Evolutionary conservation across 2,113 vertebrate genomes (phyloP), one percentile per base, ranked within the genome.

Genomic region (Hoplias malabaricus): DNA sequence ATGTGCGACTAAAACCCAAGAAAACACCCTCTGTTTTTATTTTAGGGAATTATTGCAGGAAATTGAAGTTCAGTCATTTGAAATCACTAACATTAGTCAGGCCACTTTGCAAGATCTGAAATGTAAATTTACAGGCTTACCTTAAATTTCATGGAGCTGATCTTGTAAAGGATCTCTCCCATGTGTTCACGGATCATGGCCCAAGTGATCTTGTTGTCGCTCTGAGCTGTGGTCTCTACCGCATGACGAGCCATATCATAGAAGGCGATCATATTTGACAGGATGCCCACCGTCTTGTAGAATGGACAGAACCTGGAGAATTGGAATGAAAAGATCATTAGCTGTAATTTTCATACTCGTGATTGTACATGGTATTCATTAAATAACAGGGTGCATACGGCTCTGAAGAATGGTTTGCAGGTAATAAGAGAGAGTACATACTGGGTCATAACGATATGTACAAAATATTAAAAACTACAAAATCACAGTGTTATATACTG

Each of bases 91-190:
- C n/a, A n/a, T n/a, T n/a, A n/a, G n/a, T n/a, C n/a, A n/a, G n/a
- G n/a, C n/a, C n/a, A n/a, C n/a, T n/a, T n/a, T n/a, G n/a, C n/a
- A n/a, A n/a, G n/a, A n/a, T n/a, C n/a, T n/a, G 11, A 4, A 53
- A 25, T 46, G 1, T 46, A 54, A 63, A 4, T 21, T 38, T n/a
- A 54, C 5, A 48, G 61, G 1, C 0, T n/a, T 80, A 99, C 97
- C 96, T 99, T 99, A 87, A 99, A 99, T 83, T 99, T 99, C 97
- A 99, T 99, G 53, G 96, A 95, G 87, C 94, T 96, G 84, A 99
- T 91, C 88, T 89, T 95, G 87, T 98, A 99, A 63, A 99, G 95
- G 73, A 98, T 94, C 81, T 99, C 97, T 0, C 93, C 96, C 97
- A 99, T 95, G 84, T 99, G 93, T 85, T 99, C 97, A 53, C 89